Percentiles rank a stretch among this genome's conserved stretches.
These are phyloP conservation scores for Orchesellides sinensis DNA, from an alignment of 2,888 invertebrate genomes.

Conservation along the genomic window DNA sequence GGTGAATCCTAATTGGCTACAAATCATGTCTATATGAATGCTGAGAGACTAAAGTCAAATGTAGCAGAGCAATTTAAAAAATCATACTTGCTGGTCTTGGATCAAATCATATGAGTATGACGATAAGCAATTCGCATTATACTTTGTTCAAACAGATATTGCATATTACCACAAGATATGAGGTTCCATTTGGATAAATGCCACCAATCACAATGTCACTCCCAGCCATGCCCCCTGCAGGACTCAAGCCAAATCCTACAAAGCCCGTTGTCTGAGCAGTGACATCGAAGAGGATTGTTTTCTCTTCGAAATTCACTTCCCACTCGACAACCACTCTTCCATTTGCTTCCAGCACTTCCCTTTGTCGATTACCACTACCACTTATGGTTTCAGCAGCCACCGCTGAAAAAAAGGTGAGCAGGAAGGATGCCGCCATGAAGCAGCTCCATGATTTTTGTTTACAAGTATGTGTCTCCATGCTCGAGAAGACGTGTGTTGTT, in stretches of 20 bases:
- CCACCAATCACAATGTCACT: constrained; percentile 69
- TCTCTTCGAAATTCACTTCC: constrained; percentile 63
- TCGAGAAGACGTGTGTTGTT: background rate
- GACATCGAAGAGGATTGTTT: constrained; percentile 64
- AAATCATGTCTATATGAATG: constrained; percentile 41
- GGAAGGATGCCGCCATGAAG: background rate
- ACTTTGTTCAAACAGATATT: background rate
- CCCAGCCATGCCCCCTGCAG: constrained; percentile 68
- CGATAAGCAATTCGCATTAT: background rate
- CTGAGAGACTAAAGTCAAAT: constrained; percentile 15
- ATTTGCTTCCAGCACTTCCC: constrained; percentile 66
- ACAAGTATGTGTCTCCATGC: background rate
- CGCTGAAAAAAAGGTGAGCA: too few species aligned
- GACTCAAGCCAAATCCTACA: constrained; percentile 69
- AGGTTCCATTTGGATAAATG: constrained; percentile 67
- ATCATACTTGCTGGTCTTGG: background rate
- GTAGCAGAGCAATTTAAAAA: background rate
- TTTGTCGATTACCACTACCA: constrained; percentile 42
- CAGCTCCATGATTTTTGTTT: background rate
- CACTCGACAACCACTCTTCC: constrained; percentile 69
- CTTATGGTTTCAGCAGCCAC: too few species aligned
- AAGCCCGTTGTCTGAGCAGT: constrained; percentile 67
- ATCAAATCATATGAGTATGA: constrained; percentile 5
- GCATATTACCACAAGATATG: constrained; percentile 69
- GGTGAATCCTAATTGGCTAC: constrained; percentile 39